phyloP scores from a whole-genome alignment of 2,113 vertebrate species.

The Chunga burmeisteri region DNA sequence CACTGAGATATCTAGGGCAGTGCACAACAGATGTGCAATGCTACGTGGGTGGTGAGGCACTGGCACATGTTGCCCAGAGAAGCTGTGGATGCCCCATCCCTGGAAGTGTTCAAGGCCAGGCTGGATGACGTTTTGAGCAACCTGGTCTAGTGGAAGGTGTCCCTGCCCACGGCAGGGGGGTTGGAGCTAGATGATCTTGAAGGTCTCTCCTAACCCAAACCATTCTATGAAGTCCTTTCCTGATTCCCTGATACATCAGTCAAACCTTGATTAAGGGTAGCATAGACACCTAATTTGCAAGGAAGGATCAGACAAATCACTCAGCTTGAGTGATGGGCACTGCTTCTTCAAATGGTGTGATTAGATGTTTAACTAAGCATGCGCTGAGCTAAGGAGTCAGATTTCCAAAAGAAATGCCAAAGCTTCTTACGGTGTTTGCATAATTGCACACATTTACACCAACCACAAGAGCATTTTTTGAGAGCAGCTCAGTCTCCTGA shows the following conservation, averaged over 20 bases:
- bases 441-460: background rate
- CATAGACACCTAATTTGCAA: background rate
- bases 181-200: too few species aligned
- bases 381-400: background rate
- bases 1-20: background rate
- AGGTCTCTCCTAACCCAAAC: too few species aligned
- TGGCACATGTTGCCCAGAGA: too few species aligned
- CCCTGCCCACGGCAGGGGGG: too few species aligned
- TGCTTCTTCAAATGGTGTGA: constrained; percentile 8
- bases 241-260: background rate
- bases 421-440: background rate
- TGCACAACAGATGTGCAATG: rapidly evolving
- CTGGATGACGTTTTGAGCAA: too few species aligned
- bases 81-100: too few species aligned
- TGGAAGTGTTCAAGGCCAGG: too few species aligned
- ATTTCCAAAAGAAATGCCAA: background rate
- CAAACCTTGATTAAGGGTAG: background rate
- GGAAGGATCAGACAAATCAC: background rate
- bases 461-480: background rate
- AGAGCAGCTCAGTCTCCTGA: background rate
- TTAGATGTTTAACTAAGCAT: background rate
- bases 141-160: too few species aligned
- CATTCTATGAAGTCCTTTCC: background rate
- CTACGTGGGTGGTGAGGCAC: too few species aligned
- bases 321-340: constrained; percentile 11